Percentiles rank a stretch among this genome's conserved stretches.
phyloP scores from a whole-genome alignment of 2,888 invertebrate species.

The Drosophila merina region DNA sequence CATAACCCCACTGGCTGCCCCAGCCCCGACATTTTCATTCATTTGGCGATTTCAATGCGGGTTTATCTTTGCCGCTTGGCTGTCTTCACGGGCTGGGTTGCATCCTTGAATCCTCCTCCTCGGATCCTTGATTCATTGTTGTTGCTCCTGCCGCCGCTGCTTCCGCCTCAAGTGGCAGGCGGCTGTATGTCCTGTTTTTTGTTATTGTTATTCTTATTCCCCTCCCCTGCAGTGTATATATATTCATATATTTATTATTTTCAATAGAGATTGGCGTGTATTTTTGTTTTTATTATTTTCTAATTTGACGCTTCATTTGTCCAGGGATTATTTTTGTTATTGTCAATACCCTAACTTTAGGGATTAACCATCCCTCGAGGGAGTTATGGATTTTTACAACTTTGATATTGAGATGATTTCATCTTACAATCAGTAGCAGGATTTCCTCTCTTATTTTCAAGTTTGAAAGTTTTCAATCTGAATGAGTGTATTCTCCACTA shows the following conservation, averaged over 20 bases:
- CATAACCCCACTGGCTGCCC: background rate
- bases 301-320: constrained; percentile 70
- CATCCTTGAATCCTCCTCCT: constrained; percentile 40
- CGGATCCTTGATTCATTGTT: constrained; percentile 67
- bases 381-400: too few relatives aligned
- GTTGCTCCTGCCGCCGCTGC: constrained; percentile 42
- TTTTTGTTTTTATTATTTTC: constrained; percentile 52
- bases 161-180: constrained; percentile 69
- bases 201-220: constrained; percentile 12
- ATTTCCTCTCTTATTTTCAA: too few relatives aligned
- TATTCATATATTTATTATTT: constrained; percentile 26
- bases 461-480: too few relatives aligned
- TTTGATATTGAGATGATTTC: background rate
- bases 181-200: constrained; percentile 1
- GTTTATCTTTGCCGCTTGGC: constrained; percentile 51
- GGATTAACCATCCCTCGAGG: background rate
- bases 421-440: background rate
- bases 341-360: background rate
- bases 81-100: constrained; percentile 44
- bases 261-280: constrained; percentile 29
- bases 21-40: constrained; percentile 23
- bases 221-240: constrained; percentile 1
- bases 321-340: constrained; percentile 23
- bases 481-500: background rate
- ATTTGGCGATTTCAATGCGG: constrained; percentile 51